Evolutionary conservation across 2,797 vertebrate species (phyloP).

Genomic region (Salarias fasciatus): DNA sequence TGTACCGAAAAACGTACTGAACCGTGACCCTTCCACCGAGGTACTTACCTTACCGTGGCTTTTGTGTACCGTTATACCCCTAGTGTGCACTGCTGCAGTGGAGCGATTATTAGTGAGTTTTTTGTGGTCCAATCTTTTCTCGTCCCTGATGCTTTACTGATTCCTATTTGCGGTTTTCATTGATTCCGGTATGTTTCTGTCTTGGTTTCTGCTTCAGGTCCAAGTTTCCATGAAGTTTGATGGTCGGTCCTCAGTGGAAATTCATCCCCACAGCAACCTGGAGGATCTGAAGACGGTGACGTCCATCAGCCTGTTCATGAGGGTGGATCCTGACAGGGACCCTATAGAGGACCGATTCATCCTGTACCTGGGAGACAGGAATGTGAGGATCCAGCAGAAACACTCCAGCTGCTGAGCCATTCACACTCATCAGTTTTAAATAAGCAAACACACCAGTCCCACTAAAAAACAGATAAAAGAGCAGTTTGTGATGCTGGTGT

Average conservation of each 20-base stretch:
- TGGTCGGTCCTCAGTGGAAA: conserved; percentile 92
- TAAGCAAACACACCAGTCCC: conserved; percentile 9
- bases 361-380: conserved; percentile 93
- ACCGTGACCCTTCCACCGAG: too few relatives aligned
- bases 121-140: too few relatives aligned
- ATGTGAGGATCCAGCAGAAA: conserved; percentile 79
- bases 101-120: background rate
- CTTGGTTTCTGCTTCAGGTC: conserved; percentile 78
- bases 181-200: background rate
- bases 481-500: background rate
- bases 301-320: conserved; percentile 93
- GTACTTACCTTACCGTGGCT: too few relatives aligned
- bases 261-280: conserved; percentile 87
- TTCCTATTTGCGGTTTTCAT: background rate
- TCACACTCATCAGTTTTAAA: background rate
- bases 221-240: conserved; percentile 98
- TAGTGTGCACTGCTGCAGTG: background rate
- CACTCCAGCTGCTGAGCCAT: background rate
- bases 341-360: conserved; percentile 90
- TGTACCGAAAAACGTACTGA: too few relatives aligned
- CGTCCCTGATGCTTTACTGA: too few relatives aligned
- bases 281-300: conserved; percentile 94
- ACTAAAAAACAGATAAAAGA: conserved; percentile 50
- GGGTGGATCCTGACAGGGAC: conserved; percentile 84
- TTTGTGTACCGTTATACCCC: too few relatives aligned